These are phyloP conservation scores for Anseranas semipalmata DNA, from an alignment of 2,113 vertebrate genomes.

Conservation along the genomic window DNA sequence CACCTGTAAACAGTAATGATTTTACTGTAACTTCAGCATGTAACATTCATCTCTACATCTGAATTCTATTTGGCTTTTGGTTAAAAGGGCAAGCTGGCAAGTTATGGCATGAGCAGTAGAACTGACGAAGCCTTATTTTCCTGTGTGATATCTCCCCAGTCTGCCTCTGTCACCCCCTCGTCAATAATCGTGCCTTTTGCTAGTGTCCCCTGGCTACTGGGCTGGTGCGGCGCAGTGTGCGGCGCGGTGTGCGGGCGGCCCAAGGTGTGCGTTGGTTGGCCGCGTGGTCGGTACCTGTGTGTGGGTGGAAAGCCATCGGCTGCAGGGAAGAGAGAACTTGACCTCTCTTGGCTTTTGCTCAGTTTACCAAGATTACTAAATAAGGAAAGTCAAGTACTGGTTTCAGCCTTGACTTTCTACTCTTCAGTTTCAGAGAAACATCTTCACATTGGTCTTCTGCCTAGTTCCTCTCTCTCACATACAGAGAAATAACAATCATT, in stretches of 20 bases:
- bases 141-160: background rate
- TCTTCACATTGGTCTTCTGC: background rate
- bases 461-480: background rate
- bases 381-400: background rate
- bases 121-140: background rate
- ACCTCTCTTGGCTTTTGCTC: background rate
- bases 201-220: fast-evolving
- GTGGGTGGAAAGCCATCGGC: background rate
- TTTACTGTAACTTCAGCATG: background rate
- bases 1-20: background rate
- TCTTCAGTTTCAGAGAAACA: background rate
- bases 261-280: fast-evolving
- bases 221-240: fast-evolving
- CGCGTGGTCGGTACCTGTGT: too few relatives aligned
- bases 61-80: background rate
- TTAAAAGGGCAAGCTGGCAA: background rate
- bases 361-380: background rate
- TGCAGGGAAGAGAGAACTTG: background rate
- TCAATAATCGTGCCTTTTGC: background rate
- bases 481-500: background rate
- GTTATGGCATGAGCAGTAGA: background rate
- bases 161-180: background rate
- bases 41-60: background rate
- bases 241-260: background rate
- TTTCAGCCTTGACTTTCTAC: background rate